Conservation (phyloP, 2,113 vertebrate genomes). For the Indri indri region DNA sequence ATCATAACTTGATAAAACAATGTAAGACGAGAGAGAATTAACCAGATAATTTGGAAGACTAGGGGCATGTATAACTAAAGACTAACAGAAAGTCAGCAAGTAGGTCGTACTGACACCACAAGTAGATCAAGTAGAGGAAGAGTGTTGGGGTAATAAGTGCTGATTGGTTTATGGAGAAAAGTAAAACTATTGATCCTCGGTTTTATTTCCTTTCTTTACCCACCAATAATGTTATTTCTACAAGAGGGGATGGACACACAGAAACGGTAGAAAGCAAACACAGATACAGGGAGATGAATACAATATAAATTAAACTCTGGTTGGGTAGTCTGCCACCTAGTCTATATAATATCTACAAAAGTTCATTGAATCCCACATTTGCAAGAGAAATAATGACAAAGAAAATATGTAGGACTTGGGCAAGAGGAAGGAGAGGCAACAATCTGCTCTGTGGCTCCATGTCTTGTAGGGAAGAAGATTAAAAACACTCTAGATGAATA, state of each 20-base stretch:
- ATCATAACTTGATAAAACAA: neutral
- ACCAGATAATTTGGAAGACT: neutral
- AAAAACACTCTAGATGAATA: neutral
- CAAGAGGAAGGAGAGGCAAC: neutral
- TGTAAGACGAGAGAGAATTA: neutral
- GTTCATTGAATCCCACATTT: neutral
- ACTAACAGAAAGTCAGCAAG: neutral
- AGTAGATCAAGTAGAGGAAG: neutral
- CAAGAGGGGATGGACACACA: neutral
- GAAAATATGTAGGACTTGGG: accelerated
- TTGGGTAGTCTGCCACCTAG: accelerated
- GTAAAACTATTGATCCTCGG: neutral
- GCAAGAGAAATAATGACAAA: neutral
- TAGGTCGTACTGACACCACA: neutral
- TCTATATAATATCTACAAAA: neutral
- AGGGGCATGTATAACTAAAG: neutral
- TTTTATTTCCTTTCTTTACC: neutral
- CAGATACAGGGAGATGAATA: neutral
- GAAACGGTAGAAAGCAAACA: neutral
- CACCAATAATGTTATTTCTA: neutral
- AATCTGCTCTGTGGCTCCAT: accelerated
- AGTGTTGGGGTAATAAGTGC: neutral
- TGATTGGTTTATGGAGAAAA: neutral
- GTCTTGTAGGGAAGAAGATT: neutral
- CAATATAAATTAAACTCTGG: neutral